Conservation (phyloP, 2,113 vertebrate genomes). For the Hylia prasina region DNA sequence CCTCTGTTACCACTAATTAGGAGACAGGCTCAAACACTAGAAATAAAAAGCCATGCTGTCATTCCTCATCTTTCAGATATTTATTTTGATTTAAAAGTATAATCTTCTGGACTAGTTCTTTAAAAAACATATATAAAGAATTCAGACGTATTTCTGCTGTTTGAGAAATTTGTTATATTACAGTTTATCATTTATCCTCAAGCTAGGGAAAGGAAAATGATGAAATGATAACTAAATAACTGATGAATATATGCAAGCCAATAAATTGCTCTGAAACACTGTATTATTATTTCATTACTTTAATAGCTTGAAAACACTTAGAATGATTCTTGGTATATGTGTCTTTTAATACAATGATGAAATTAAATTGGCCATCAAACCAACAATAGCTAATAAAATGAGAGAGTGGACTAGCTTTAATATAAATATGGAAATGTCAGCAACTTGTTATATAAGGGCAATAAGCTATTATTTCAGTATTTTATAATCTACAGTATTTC, state of each 20-base stretch:
- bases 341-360: conserved; percentile 36
- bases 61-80: background rate
- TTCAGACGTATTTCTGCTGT: background rate
- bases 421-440: conserved; percentile 45
- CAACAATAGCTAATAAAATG: conserved; percentile 41
- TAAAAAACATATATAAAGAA: background rate
- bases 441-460: background rate
- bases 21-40: background rate
- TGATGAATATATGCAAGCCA: background rate
- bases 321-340: conserved; percentile 36
- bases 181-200: background rate
- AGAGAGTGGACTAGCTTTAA: conserved; percentile 38
- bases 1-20: background rate
- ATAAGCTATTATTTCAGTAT: conserved; percentile 8
- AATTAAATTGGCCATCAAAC: conserved; percentile 60
- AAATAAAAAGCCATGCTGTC: background rate
- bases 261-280: conserved; percentile 19
- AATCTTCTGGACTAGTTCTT: background rate
- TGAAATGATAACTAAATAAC: background rate
- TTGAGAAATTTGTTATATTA: background rate
- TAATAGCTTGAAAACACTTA: conserved; percentile 35
- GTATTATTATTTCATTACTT: conserved; percentile 52
- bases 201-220: background rate
- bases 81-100: background rate
- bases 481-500: background rate